Evolutionary conservation across 2,888 invertebrate species (phyloP).

Genomic region (Limnephilus rhombicus): DNA sequence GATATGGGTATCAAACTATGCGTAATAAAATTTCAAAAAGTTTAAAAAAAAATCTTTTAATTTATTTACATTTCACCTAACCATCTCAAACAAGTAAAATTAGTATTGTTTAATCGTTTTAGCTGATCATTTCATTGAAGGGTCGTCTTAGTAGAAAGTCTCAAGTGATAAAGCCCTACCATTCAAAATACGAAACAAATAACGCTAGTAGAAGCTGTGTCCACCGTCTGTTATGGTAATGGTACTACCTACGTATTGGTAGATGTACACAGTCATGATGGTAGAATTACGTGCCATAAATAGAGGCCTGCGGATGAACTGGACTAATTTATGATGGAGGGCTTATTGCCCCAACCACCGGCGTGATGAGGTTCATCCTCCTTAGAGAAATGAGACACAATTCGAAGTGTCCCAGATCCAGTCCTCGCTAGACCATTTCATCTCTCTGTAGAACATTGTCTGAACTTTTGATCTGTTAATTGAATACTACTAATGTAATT

Average conservation of each 20-base stretch:
- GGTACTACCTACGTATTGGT: neutral
- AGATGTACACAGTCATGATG: neutral
- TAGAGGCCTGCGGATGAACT: slow-evolving; percentile 13
- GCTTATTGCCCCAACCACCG: slow-evolving; percentile 31
- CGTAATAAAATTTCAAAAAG: too few species aligned
- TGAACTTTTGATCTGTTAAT: neutral
- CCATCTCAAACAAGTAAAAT: too few species aligned
- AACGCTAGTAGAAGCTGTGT: neutral
- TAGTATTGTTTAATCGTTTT: too few species aligned
- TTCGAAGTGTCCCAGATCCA: neutral
- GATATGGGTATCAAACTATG: too few species aligned
- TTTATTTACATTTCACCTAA: too few species aligned
- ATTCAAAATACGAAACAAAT: neutral
- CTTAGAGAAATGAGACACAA: slow-evolving; percentile 50
- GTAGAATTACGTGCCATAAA: slow-evolving; percentile 38
- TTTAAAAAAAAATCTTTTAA: too few species aligned
- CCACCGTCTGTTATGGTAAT: neutral
- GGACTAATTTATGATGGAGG: slow-evolving; percentile 40
- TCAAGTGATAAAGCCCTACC: neutral
- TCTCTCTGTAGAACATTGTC: neutral
- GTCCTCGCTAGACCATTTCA: neutral
- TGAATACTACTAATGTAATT: neutral
- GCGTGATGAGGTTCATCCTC: slow-evolving; percentile 53
- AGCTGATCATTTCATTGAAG: neutral
- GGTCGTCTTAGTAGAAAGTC: neutral